These are phyloP conservation scores for Bombycilla garrulus DNA, from an alignment of 2,113 vertebrate species.

Conservation along the genomic window DNA sequence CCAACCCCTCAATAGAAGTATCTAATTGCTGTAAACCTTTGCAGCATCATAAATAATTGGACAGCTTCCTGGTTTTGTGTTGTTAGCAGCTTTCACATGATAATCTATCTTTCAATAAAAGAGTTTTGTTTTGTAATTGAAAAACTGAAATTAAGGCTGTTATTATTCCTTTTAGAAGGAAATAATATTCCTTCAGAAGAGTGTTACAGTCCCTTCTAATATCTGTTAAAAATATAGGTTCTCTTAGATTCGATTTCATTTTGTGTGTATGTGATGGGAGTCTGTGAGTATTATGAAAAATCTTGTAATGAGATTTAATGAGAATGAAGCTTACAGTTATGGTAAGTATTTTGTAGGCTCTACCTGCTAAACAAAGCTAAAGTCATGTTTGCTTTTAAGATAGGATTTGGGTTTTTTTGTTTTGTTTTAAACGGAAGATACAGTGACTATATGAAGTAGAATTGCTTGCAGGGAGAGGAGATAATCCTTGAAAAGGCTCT, in stretches of 20 bases:
- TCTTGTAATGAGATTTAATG: background rate
- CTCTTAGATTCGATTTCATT: background rate
- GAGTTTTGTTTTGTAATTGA: background rate
- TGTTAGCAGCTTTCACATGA: background rate
- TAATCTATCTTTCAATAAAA: background rate
- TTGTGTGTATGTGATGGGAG: background rate
- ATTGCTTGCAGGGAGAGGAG: background rate
- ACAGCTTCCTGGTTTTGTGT: background rate
- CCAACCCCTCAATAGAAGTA: background rate
- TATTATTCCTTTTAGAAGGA: background rate
- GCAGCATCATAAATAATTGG: background rate
- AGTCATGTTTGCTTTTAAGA: background rate
- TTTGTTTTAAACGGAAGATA: background rate
- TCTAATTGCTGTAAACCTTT: background rate
- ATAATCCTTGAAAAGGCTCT: background rate
- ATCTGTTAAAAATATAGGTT: background rate
- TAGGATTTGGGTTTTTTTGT: accelerated
- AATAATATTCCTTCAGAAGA: background rate
- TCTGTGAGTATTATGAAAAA: background rate
- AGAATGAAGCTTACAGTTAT: background rate
- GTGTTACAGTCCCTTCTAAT: background rate
- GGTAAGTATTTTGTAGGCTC: background rate
- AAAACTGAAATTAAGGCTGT: background rate
- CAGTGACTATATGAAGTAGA: background rate
- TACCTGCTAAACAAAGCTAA: background rate